Percentiles rank a stretch among this genome's conserved stretches.
phyloP scores from a whole-genome alignment of 2,888 invertebrate genomes.

The Apodemia hepburni region DNA sequence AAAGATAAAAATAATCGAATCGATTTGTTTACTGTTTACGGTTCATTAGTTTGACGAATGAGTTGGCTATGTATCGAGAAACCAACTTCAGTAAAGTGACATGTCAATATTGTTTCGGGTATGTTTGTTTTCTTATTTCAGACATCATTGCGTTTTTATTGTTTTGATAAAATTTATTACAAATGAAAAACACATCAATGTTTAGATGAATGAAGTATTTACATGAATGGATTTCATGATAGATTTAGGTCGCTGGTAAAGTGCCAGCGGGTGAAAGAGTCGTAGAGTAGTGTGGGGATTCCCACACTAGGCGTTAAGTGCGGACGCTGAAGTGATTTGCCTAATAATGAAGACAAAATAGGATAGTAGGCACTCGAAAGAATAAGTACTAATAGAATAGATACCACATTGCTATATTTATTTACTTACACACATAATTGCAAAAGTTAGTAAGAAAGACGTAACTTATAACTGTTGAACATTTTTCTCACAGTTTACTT shows the following conservation, averaged over 20 bases:
- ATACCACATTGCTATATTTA: too few relatives aligned
- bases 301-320: background rate
- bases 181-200: background rate
- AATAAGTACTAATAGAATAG: too few relatives aligned
- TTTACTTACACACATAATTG: too few relatives aligned
- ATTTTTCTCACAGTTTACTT: too few relatives aligned
- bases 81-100: conserved; percentile 38
- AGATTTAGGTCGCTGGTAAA: background rate
- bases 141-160: conserved; percentile 7
- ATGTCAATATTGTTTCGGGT: conserved; percentile 69
- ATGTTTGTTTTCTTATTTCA: conserved; percentile 40
- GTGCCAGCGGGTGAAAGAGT: background rate
- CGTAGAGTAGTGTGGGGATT: background rate
- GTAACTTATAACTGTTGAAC: too few relatives aligned
- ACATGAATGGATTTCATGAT: background rate
- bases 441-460: too few relatives aligned
- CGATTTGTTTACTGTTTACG: conserved; percentile 29
- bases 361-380: too few relatives aligned
- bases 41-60: conserved; percentile 38
- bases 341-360: background rate
- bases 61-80: conserved; percentile 54
- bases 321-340: too few relatives aligned
- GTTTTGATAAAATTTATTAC: background rate
- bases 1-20: conserved; percentile 31
- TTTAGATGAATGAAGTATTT: conserved; percentile 3